These are phyloP conservation scores for Reticulitermes speratus DNA, from an alignment of 1,140 invertebrate genomes.

Conservation along the genomic window DNA sequence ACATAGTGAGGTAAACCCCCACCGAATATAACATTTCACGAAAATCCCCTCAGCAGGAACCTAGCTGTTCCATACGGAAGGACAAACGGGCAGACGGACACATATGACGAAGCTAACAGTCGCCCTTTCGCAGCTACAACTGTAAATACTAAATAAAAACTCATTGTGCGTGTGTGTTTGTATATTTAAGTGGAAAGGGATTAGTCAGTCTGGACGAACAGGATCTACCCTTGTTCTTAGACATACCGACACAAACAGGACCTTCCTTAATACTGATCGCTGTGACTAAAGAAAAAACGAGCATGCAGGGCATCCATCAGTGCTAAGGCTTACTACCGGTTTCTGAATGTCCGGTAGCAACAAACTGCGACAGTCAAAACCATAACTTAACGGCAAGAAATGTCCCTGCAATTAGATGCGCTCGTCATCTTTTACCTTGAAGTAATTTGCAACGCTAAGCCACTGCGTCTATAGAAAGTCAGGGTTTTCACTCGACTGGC, in stretches of 20 bases:
- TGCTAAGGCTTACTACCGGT: constrained; percentile 10
- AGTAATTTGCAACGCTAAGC: constrained; percentile 2
- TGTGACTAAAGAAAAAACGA: background rate
- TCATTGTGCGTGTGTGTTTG: no score
- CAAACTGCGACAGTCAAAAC: no score
- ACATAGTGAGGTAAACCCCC: no score
- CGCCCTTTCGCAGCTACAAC: no score
- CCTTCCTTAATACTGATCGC: background rate
- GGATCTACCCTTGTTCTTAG: background rate
- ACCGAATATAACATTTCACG: no score
- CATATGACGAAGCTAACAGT: no score
- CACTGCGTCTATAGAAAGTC: background rate
- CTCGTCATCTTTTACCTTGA: background rate
- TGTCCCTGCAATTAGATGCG: constrained; percentile 2
- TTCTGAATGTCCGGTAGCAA: background rate
- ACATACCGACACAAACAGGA: background rate
- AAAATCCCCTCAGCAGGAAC: no score
- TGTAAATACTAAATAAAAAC: no score
- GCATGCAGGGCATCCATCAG: background rate
- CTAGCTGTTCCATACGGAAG: no score
- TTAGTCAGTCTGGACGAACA: background rate
- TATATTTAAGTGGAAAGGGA: background rate
- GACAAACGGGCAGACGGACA: no score
- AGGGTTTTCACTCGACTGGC: background rate
- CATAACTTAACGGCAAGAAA: background rate